Evolutionary conservation across 2,888 invertebrate species (phyloP).

Genomic region (Junonia oenone): DNA sequence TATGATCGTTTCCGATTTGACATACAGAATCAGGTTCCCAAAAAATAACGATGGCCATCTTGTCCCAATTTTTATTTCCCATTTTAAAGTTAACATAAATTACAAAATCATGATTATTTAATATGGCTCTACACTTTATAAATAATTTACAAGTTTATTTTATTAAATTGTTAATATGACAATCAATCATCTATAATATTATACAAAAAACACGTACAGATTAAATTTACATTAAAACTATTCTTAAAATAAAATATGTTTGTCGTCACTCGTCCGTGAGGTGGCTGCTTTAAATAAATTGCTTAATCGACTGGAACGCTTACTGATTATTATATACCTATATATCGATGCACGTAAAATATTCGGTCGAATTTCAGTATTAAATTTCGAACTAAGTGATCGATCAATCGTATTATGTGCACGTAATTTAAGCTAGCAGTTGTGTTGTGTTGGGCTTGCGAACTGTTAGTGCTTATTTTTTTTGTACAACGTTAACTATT

Average conservation of each 20-base stretch:
- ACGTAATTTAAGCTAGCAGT: neutral
- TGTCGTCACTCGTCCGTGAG: neutral
- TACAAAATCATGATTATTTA: no score
- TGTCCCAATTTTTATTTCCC: no score
- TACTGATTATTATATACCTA: neutral
- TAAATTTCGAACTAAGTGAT: neutral
- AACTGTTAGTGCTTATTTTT: neutral
- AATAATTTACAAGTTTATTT: no score
- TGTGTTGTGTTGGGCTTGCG: neutral
- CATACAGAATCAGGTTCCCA: no score
- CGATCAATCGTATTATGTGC: neutral
- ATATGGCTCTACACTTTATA: no score
- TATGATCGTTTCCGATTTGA: no score
- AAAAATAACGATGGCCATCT: no score
- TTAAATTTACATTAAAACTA: no score
- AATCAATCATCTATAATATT: neutral
- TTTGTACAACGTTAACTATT: no score
- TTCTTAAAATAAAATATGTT: neutral
- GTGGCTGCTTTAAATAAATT: slow-evolving; percentile 1
- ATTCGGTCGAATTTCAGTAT: neutral
- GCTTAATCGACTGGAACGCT: slow-evolving; percentile 4
- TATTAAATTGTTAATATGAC: no score
- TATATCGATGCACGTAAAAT: slow-evolving; percentile 5
- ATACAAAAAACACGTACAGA: no score
- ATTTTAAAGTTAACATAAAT: no score